Percentiles rank a stretch among this genome's conserved stretches.
Conservation (phyloP, 2,888 invertebrate genomes). For the Sinentomon sp. region DNA sequence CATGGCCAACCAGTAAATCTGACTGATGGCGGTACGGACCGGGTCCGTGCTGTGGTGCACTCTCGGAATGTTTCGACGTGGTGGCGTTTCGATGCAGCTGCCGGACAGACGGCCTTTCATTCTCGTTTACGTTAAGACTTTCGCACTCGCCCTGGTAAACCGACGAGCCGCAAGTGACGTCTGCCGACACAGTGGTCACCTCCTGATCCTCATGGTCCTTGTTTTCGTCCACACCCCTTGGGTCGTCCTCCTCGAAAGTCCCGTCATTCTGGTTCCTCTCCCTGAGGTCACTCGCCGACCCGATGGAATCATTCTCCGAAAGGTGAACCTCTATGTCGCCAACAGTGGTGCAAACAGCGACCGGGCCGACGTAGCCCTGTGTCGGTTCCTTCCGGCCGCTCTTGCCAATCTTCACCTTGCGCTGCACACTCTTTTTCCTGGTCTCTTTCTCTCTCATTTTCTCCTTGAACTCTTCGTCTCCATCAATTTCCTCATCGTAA, state of each 20-base stretch:
- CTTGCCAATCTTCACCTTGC: too few relatives aligned
- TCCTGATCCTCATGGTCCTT: conserved; percentile 21
- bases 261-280: conserved; percentile 25
- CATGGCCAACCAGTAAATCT: conserved; percentile 45
- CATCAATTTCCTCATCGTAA: conserved; percentile 17
- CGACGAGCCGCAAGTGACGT: conserved; percentile 35
- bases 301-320: conserved; percentile 41
- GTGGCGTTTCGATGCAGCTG: too few relatives aligned
- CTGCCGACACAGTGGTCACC: too few relatives aligned
- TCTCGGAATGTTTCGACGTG: too few relatives aligned
- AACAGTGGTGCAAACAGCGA: too few relatives aligned
- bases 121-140: too few relatives aligned
- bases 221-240: conserved; percentile 19
- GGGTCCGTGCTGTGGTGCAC: too few relatives aligned
- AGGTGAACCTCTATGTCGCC: too few relatives aligned
- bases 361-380: conserved; percentile 9
- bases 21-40: too few relatives aligned
- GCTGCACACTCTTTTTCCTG: conserved; percentile 16
- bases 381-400: too few relatives aligned
- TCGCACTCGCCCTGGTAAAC: conserved; percentile 44
- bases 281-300: conserved; percentile 38
- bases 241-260: conserved; percentile 22
- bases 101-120: too few relatives aligned
- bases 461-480: conserved; percentile 19
- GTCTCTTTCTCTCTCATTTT: conserved; percentile 5